These are phyloP conservation scores for Zaprionus capensis DNA, from an alignment of 1,140 invertebrate genomes.

Conservation along the genomic window DNA sequence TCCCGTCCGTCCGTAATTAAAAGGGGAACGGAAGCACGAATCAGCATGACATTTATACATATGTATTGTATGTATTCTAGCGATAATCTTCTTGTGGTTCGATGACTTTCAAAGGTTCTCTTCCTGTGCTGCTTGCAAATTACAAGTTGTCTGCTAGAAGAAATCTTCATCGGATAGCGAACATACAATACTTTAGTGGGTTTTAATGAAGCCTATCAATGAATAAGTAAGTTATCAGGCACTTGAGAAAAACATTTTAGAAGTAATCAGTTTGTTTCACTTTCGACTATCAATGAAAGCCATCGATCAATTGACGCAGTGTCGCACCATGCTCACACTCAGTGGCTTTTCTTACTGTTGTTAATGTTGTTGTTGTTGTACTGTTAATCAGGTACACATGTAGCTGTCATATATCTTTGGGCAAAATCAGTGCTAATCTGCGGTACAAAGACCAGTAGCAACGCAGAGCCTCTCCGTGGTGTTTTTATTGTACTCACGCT, in stretches of 20 bases:
- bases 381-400: conserved; percentile 17
- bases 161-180: conserved; percentile 13
- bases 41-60: not conserved
- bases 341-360: not conserved
- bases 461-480: no score
- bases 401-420: conserved; percentile 40
- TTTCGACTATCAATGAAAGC: conserved; percentile 27
- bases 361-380: not conserved
- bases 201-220: conserved; percentile 37
- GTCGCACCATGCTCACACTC: not conserved
- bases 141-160: not conserved
- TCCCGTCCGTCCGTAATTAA: not conserved
- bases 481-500: conserved; percentile 3
- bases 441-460: conserved; percentile 22
- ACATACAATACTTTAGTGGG: conserved; percentile 1
- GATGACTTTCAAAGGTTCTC: not conserved
- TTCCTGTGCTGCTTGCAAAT: not conserved
- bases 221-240: conserved; percentile 19
- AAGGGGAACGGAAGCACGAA: not conserved
- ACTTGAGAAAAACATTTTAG: conserved; percentile 19
- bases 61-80: not conserved
- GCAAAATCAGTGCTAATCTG: conserved; percentile 55
- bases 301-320: conserved; percentile 41
- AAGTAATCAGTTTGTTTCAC: conserved; percentile 6
- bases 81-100: not conserved